phyloP scores from a whole-genome alignment of 2,797 vertebrate species.

The Esox masquinongy region DNA sequence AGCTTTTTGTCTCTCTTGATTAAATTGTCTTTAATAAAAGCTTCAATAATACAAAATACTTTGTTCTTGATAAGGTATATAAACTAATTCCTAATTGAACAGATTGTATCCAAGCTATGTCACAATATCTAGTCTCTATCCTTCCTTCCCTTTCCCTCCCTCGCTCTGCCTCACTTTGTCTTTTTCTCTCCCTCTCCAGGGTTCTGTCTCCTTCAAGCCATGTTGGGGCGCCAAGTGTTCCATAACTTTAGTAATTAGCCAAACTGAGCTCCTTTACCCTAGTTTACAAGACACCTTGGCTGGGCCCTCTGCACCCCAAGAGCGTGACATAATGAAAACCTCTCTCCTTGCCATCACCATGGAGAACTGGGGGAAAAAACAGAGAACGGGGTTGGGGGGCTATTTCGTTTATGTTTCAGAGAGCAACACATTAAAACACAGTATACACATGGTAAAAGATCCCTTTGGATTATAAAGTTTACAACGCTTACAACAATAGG shows the following conservation, averaged over 20 bases:
- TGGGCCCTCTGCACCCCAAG: conserved; percentile 13
- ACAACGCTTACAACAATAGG: too few relatives aligned
- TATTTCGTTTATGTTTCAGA: not conserved
- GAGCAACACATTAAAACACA: not conserved
- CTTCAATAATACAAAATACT: not conserved
- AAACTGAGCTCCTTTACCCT: conserved; percentile 26
- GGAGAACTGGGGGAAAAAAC: conserved; percentile 30
- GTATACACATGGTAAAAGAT: too few relatives aligned
- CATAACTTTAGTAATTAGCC: conserved; percentile 33
- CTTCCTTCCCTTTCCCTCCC: not conserved
- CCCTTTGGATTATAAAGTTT: too few relatives aligned
- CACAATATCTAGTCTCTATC: not conserved
- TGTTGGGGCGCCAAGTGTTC: conserved; percentile 11
- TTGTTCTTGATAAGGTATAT: too few relatives aligned
- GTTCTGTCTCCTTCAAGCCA: not conserved
- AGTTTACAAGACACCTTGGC: conserved; percentile 37
- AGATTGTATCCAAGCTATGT: not conserved
- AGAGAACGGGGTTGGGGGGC: conserved; percentile 18
- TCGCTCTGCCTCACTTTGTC: not conserved
- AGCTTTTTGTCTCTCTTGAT: not conserved
- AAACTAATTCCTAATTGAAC: too few relatives aligned
- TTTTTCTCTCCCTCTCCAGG: not conserved
- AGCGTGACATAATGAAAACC: conserved; percentile 20
- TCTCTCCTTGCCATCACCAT: conserved; percentile 33
- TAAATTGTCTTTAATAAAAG: not conserved